Percentiles rank a stretch among this genome's conserved stretches.
These are phyloP conservation scores for Reticulitermes speratus DNA, from an alignment of 1,140 invertebrate genomes.

Conservation along the genomic window DNA sequence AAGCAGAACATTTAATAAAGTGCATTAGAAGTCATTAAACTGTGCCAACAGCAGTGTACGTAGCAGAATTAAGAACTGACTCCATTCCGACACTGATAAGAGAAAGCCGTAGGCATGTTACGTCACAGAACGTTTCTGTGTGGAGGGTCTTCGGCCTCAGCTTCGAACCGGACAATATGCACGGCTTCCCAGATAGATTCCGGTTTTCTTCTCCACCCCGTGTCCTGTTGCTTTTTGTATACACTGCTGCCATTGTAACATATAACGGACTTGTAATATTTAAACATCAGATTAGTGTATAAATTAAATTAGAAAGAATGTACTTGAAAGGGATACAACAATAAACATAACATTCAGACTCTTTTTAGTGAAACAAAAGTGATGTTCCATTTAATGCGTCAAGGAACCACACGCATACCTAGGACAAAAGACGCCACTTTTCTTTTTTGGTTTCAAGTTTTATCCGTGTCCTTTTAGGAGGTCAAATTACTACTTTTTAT, in stretches of 20 bases:
- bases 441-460: not conserved
- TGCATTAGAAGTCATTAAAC: too few species aligned
- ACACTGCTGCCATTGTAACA: not conserved
- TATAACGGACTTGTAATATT: not conserved
- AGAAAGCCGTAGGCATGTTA: not conserved
- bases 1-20: too few species aligned
- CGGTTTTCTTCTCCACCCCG: not conserved
- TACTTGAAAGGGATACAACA: not conserved
- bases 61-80: too few species aligned
- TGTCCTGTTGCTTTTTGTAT: not conserved
- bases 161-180: not conserved
- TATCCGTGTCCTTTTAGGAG: not conserved
- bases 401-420: not conserved
- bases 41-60: too few species aligned
- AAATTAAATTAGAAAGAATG: conserved; percentile 11
- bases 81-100: not conserved
- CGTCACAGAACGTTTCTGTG: not conserved
- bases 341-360: not conserved
- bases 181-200: not conserved
- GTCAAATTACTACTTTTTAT: not conserved
- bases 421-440: not conserved
- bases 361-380: not conserved
- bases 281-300: conserved; percentile 6
- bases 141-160: not conserved
- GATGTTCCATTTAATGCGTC: not conserved